Conservation (phyloP, 2,888 invertebrate genomes). For the Ochropacha duplaris region DNA sequence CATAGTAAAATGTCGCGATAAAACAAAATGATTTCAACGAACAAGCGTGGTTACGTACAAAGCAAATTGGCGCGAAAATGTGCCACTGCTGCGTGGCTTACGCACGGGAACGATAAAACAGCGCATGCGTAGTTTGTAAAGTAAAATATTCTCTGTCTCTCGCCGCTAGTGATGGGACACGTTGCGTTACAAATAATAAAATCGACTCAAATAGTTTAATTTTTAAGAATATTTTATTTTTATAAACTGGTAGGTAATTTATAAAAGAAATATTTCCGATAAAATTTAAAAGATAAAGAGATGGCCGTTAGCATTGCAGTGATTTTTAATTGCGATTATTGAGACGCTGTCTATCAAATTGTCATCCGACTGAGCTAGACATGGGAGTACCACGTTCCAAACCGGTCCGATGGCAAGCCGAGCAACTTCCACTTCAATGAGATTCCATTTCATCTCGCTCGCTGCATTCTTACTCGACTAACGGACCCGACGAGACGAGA, state of each 20-base stretch:
- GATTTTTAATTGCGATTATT: conserved; percentile 52
- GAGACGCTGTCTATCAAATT: conserved; percentile 70
- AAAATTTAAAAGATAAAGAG: conserved; percentile 24
- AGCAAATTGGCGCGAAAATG: conserved; percentile 64
- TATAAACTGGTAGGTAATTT: no score
- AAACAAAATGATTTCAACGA: conserved; percentile 27
- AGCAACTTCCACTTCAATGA: conserved; percentile 74
- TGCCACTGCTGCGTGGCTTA: conserved; percentile 30
- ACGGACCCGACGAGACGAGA: conserved; percentile 67
- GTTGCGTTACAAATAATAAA: conserved; percentile 24
- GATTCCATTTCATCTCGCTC: conserved; percentile 80
- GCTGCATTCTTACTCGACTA: conserved; percentile 78
- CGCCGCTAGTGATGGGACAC: conserved; percentile 40
- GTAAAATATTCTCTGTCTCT: conserved; percentile 50
- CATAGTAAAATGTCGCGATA: conserved; percentile 31
- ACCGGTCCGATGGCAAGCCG: conserved; percentile 66
- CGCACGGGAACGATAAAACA: conserved; percentile 41
- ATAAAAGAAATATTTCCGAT: conserved; percentile 13
- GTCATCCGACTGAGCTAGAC: conserved; percentile 65
- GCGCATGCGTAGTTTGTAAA: conserved; percentile 34
- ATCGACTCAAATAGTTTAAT: conserved; percentile 16
- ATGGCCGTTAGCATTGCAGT: conserved; percentile 13
- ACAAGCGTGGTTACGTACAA: conserved; percentile 16
- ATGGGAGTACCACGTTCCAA: conserved; percentile 56
- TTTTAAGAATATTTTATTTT: no score